phyloP scores from a whole-genome alignment of 30 jellyfish, hydroid and myxozoan species.

The Catostylus mosaicus region DNA sequence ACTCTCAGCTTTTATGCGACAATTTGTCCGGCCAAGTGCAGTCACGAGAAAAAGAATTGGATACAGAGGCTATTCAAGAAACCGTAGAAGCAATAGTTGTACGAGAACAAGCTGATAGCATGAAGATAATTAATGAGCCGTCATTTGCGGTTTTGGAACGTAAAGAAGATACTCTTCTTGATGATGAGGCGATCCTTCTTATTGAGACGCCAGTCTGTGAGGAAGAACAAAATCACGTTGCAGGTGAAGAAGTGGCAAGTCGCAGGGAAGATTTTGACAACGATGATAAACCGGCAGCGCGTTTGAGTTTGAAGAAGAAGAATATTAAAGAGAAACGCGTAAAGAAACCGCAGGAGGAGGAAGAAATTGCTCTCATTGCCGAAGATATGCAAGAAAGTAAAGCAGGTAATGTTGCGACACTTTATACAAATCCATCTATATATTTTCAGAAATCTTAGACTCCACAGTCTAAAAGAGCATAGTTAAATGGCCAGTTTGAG shows the following conservation, averaged over 20 bases:
- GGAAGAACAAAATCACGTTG: background rate
- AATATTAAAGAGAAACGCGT: no score
- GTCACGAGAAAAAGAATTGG: background rate
- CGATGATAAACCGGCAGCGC: no score
- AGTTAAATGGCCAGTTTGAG: no score
- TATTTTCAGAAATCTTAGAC: no score
- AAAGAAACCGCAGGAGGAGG: no score
- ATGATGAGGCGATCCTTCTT: background rate
- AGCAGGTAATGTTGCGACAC: no score
- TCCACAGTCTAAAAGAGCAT: no score
- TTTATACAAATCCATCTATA: no score
- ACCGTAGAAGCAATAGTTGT: background rate
- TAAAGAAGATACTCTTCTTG: background rate
- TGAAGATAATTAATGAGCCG: background rate
- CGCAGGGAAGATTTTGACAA: background rate
- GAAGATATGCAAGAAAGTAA: no score
- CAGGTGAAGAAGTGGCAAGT: background rate
- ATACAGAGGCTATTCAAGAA: background rate
- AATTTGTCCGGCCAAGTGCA: background rate
- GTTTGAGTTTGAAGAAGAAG: no score
- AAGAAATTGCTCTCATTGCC: background rate
- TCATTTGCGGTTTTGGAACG: conserved; percentile 13
- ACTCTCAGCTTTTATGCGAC: background rate
- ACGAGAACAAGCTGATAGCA: background rate
- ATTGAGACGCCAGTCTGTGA: background rate